Percentiles rank a stretch among this genome's conserved stretches.
Evolutionary conservation across 1,140 invertebrate species (phyloP).

Genomic region (Berghia stephanieae): DNA sequence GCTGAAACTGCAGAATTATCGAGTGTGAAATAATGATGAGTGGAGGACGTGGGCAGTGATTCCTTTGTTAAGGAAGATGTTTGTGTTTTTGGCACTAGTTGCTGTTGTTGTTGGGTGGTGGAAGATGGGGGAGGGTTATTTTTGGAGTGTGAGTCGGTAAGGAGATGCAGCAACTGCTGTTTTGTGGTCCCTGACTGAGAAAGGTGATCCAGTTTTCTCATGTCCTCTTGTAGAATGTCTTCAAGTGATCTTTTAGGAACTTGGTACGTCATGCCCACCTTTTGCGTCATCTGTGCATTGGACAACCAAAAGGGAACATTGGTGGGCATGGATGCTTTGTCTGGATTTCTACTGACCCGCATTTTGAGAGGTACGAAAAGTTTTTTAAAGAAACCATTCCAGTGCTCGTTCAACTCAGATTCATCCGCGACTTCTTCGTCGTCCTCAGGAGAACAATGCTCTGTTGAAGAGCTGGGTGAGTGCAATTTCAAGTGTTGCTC

Average conservation of each 20-base stretch:
- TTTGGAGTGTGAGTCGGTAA: constrained; percentile 31
- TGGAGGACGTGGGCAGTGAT: neutral
- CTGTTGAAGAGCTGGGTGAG: constrained; percentile 35
- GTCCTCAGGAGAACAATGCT: constrained; percentile 28
- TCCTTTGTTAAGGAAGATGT: no score
- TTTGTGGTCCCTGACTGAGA: constrained; percentile 39
- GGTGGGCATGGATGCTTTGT: neutral
- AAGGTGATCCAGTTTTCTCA: constrained; percentile 33
- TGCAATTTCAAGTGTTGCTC: constrained; percentile 23
- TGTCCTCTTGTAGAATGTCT: constrained; percentile 40
- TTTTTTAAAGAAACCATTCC: constrained; percentile 37
- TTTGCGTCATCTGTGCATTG: constrained; percentile 36
- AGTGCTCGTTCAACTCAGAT: constrained; percentile 20
- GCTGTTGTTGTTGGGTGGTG: neutral
- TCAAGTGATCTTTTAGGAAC: constrained; percentile 20
- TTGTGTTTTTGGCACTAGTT: neutral
- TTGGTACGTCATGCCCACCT: constrained; percentile 42
- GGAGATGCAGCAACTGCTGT: constrained; percentile 41
- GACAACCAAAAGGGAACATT: constrained; percentile 37
- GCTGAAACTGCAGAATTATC: neutral
- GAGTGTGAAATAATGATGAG: neutral
- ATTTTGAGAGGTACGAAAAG: constrained; percentile 40
- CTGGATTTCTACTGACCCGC: neutral
- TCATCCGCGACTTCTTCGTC: neutral
- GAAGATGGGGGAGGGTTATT: neutral